Conservation (phyloP, 2,797 vertebrate genomes). For the Falco columbarius region DNA sequence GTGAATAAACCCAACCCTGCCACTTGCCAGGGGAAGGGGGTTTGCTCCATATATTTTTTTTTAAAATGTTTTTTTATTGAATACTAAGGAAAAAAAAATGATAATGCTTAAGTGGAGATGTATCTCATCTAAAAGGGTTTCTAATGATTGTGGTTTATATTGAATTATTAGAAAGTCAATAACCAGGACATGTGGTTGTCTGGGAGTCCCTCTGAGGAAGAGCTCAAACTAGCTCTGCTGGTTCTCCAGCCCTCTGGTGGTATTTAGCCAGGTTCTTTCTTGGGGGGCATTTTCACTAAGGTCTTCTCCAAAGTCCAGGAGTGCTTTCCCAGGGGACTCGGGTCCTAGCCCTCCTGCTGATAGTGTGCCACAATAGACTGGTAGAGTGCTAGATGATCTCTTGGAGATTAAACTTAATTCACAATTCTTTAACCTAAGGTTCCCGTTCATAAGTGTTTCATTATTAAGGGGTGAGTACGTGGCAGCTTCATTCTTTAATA, state of each 20-base stretch:
- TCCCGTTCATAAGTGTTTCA: conserved; percentile 45
- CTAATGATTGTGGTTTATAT: conserved; percentile 20
- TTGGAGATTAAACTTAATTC: conserved; percentile 48
- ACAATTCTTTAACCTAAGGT: conserved; percentile 38
- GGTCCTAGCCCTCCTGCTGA: neutral
- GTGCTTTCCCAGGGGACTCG: neutral
- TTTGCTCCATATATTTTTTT: neutral
- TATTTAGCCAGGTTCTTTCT: neutral
- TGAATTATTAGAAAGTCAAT: conserved; percentile 51
- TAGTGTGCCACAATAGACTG: accelerated
- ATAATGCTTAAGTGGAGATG: conserved; percentile 37
- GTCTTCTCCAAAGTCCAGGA: neutral
- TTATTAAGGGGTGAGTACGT: conserved; percentile 30
- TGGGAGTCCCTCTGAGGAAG: neutral
- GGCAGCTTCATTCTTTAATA: conserved; percentile 63
- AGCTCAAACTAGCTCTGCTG: neutral
- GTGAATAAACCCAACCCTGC: neutral
- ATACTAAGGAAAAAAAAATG: conserved; percentile 17
- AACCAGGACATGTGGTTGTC: neutral
- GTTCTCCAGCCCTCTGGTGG: neutral
- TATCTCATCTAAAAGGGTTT: conserved; percentile 46
- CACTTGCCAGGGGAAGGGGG: neutral
- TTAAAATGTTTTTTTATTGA: conserved; percentile 32
- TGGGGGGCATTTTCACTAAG: neutral
- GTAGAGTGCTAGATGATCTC: conserved; percentile 3